These are phyloP conservation scores for Saccopteryx bilineata DNA, from an alignment of 2,113 vertebrate genomes.

Conservation along the genomic window DNA sequence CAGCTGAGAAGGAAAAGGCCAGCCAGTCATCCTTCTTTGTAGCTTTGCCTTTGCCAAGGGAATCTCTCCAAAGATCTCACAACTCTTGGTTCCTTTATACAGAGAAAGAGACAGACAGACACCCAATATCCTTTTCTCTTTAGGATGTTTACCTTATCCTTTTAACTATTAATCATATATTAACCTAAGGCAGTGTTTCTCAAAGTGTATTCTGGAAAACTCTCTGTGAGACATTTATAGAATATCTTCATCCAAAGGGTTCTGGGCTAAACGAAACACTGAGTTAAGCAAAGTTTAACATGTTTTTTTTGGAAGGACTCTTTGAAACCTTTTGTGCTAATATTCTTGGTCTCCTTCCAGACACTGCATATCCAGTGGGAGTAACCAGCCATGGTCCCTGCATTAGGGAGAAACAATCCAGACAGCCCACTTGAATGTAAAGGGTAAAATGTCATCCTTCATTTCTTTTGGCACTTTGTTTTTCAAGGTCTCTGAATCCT, in stretches of 20 bases:
- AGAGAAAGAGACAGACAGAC: not conserved
- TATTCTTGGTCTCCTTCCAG: not conserved
- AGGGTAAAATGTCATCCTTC: not conserved
- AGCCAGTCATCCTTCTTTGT: conserved; percentile 10
- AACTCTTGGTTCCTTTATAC: not conserved
- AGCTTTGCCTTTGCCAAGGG: conserved; percentile 52
- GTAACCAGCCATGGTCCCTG: not conserved
- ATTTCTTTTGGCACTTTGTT: conserved; percentile 29
- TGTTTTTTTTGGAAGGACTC: conserved; percentile 1
- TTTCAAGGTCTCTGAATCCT: not conserved
- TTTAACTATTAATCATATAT: conserved; percentile 55
- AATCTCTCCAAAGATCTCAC: conserved; percentile 23
- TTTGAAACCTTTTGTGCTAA: not conserved
- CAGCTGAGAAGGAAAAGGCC: conserved; percentile 73
- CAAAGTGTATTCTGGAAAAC: conserved; percentile 12
- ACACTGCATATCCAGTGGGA: not conserved
- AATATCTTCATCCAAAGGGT: not conserved
- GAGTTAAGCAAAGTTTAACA: not conserved
- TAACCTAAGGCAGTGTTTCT: conserved; percentile 50
- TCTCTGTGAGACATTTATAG: not conserved
- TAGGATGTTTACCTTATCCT: not conserved
- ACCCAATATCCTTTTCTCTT: conserved; percentile 9
- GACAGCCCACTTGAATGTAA: not conserved
- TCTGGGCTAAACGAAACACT: conserved; percentile 33
- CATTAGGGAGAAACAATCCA: not conserved